Base-by-base conservation (phyloP, 2,113 vertebrate species). In the Brachirus orientalis region DNA sequence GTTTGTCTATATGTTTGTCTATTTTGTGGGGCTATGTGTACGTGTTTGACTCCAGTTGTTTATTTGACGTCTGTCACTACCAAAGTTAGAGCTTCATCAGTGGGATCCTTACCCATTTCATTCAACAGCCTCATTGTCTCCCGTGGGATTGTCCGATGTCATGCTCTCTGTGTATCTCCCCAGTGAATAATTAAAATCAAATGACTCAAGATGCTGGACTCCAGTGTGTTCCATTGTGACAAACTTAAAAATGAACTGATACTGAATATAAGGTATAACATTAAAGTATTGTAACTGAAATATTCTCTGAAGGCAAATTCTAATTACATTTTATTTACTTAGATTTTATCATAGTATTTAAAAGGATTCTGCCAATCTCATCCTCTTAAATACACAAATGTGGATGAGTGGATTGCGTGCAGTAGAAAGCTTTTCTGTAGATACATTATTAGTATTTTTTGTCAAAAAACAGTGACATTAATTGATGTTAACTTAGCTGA, bases 1-100 rank as follows among this genome's bases (percentile, higher is more conserved):
- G 33, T 64, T 33, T 18, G 51, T 44, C 18, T 38, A 17, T 44
- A 33, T 57, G 46, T 46, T 22, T 13, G 60, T 51, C 18, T 38
- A n/a, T 19, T 19, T 48, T 45, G 60, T 5, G 9, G 54, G 36
- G 35, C 35, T 62, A 6, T 28, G 58, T 43, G 60, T 71, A 67
- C 65, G 51, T 70, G 47, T 86, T 84, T 86, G 75, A 70, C 59
- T 82, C 65, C 74, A 65, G 35, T 69, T 75, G 77, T 52, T 83
- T 71, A 84, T 74, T 59, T 69, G 77, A 68, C 63, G 36, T 75
- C 72, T 83, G 73, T 79, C 80, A 80, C 61, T 73, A 53, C 69
- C 1, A 37, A 65, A 71, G 75, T 80, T 64, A 67, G 63, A 67
- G 65, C 62, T 70, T 60, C 68, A 76, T 84, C 60, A 83, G 67